A percentile compares a stretch with the other conserved stretches of the same genome.
Evolutionary conservation across 2,888 invertebrate genomes (phyloP).

Genomic region (Glaucopsyche alexis): DNA sequence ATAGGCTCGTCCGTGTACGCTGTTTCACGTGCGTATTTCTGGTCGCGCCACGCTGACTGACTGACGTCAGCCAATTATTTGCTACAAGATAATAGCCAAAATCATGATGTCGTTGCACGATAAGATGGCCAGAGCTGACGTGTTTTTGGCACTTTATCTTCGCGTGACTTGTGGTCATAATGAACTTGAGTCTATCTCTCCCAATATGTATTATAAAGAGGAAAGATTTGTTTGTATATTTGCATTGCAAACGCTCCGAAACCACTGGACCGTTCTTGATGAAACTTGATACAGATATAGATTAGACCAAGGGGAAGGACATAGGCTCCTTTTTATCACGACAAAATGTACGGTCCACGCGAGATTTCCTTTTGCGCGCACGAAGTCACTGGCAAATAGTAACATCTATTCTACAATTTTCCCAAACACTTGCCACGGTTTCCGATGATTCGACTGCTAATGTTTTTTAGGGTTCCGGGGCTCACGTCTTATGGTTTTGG

Average conservation of each 20-base stretch:
- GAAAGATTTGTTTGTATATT: too few species aligned
- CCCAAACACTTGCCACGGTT: not conserved
- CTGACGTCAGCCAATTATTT: not conserved
- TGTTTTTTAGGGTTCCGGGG: too few species aligned
- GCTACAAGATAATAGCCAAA: slow-evolving; percentile 6
- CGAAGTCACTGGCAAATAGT: too few species aligned
- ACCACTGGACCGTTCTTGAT: too few species aligned
- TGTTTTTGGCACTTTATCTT: not conserved
- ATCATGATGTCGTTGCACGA: not conserved
- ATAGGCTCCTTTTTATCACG: too few species aligned
- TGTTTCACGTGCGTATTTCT: slow-evolving; percentile 8
- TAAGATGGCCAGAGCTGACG: not conserved
- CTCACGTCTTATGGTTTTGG: too few species aligned
- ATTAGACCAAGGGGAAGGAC: too few species aligned
- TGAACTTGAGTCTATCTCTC: not conserved
- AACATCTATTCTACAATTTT: not conserved
- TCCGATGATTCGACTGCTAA: not conserved
- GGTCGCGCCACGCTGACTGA: not conserved
- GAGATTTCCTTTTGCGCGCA: too few species aligned
- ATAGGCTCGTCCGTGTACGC: not conserved
- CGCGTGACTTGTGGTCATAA: not conserved
- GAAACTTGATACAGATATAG: too few species aligned
- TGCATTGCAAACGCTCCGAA: too few species aligned
- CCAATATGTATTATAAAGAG: too few species aligned
- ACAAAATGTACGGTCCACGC: too few species aligned